A percentile compares a stretch with the other conserved stretches of the same genome.
Conservation (phyloP, 35 echinoderm and acorn worm species). For the Ophioderma brevispina region DNA sequence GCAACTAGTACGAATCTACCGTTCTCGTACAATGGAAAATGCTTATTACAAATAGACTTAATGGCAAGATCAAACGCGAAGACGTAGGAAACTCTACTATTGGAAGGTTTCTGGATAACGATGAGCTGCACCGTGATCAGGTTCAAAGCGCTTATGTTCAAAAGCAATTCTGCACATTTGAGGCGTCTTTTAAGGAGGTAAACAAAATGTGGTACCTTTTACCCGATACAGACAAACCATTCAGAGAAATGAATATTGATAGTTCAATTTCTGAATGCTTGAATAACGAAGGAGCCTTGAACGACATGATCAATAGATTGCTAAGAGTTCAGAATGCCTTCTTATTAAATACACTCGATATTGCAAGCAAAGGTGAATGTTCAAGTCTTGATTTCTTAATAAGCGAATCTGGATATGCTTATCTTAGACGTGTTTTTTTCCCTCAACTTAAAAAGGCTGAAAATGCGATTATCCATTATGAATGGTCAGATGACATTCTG, state of each 20-base stretch:
- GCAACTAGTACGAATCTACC: not conserved
- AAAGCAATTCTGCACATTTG: not conserved
- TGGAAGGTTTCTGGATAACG: not conserved
- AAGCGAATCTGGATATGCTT: not conserved
- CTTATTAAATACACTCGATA: not conserved
- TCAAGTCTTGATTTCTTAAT: constrained; percentile 10
- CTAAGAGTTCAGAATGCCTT: constrained; percentile 16
- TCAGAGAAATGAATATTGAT: not conserved
- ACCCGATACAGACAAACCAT: not conserved
- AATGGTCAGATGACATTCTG: not conserved
- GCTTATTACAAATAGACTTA: not conserved
- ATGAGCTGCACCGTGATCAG: not conserved
- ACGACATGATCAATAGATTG: constrained; percentile 19
- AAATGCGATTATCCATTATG: not conserved
- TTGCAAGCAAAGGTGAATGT: not conserved
- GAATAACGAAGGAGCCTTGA: not conserved
- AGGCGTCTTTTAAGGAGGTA: not conserved
- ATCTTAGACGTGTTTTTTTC: not conserved
- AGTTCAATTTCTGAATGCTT: not conserved
- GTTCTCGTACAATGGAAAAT: constrained; percentile 10
- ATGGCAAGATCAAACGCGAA: not conserved
- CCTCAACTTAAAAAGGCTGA: constrained; percentile 3
- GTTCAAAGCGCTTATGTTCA: not conserved
- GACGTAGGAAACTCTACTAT: not conserved
- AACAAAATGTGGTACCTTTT: not conserved